Base-by-base conservation (phyloP, 2,888 invertebrate species). In the Norana najaformis region DNA sequence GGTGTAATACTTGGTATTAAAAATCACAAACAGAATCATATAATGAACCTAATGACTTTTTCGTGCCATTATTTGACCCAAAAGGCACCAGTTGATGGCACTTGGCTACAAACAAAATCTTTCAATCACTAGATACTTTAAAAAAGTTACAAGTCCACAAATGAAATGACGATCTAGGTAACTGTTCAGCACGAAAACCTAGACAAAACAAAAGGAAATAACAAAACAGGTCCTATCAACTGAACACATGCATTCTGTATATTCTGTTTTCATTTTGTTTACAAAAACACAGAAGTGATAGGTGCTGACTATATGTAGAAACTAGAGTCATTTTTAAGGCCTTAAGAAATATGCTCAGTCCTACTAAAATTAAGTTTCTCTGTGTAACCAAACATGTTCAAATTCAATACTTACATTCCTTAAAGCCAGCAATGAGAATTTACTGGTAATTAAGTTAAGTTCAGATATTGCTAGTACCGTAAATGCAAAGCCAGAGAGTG, bases 181-280 rank as follows among this genome's bases (percentile, higher is more conserved):
- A 69, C n/a, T n/a, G 69, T 69, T 69, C 69, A 69, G 69, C 69
- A n/a, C n/a, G 69, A 69, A 47, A 69, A 69, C 69, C 69, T 69
- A 69, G 69, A 69, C n/a, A 13, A 69, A 8, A 69, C 69, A 30
- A 69, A 69, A 47, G 20, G 13, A 69, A 69, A 69, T 3, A n/a
- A 69, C 11, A 69, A 69, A 41, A 69, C 69, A 69, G 69, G 6
- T 69, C 69, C 30, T n/a, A 30, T n/a, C 30, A n/a, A 69, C 2
- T 8, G 53, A 69, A 69, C 30, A 69, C 0, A 8, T n/a, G n/a
- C n/a, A 69, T 69, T 30, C 13, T 69, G 16, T 69, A 69, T 69
- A 69, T n/a, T n/a, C 69, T 69, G n/a, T n/a, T 69, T 69, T 69
- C 23, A 53, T 53, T 14, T 14, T 41, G 41, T 41, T 18, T 41